Percentiles rank a stretch among this genome's conserved stretches.
Evolutionary conservation across 1,140 invertebrate genomes (phyloP).

Genomic region (Cydia splendana): DNA sequence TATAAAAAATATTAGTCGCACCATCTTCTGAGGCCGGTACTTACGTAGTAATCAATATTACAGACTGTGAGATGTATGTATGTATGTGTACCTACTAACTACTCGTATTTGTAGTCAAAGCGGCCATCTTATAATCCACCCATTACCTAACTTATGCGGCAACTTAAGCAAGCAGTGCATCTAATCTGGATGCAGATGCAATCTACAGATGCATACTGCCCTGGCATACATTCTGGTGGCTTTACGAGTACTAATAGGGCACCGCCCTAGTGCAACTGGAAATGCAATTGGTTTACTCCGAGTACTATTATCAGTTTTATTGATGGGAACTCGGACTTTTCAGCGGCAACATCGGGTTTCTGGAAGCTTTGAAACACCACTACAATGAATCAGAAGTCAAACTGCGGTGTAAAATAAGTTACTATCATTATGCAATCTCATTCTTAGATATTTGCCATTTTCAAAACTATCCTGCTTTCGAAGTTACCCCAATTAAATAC

Average conservation of each 20-base stretch:
- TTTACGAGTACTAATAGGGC: neutral
- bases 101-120: neutral
- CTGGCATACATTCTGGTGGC: neutral
- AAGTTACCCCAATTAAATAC: no score
- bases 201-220: neutral
- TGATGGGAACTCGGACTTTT: no score
- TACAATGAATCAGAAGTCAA: no score
- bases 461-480: no score
- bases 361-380: no score
- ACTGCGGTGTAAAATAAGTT: no score
- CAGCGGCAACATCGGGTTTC: no score
- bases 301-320: neutral
- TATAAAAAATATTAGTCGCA: no score
- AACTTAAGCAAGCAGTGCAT: neutral
- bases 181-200: constrained; percentile 27
- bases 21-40: neutral
- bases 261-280: neutral
- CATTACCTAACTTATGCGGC: neutral
- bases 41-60: no score
- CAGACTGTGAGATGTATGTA: neutral
- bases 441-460: no score
- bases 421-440: no score
- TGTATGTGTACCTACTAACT: neutral
- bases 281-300: neutral
- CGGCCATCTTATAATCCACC: neutral